Evolutionary conservation across 1,140 invertebrate species (phyloP), one percentile per base, ranked within the genome.

Genomic region (Cephus cinctus): DNA sequence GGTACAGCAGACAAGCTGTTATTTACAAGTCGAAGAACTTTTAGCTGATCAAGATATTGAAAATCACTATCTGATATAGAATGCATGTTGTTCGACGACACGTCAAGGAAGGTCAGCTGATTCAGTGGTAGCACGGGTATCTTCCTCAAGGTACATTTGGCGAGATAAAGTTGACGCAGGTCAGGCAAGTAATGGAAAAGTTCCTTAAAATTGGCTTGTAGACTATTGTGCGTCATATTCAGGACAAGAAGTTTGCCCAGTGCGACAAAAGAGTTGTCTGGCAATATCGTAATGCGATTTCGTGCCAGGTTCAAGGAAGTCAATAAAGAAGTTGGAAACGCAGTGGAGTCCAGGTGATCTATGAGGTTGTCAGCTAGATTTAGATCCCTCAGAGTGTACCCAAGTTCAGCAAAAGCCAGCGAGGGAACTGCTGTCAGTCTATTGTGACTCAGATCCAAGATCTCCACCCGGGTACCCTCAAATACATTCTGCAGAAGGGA

Each of bases 241-340:
- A 95, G 71, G 52, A 81, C 83, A 34, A 90, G 81, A 19, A 96
- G 77, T 52, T 84, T 86, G 15, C 83, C 85, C 5, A 94, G 77
- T 54, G 89, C 87, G 1, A 86, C 87, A 69, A 96, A 94, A 2
- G 91, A 90, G 65, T 92, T 93, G 67, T 95, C 92, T 1, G 91
- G 89, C 27, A 95, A 69, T 43, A 92, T 89, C 0, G 86, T 89
- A 18, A 96, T 80, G 59, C 86, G 84, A 75, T 96, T 96, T 52
- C 81, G 79, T 11, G 86, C 85, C 50, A 96, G 75, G 75, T 89
- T 86, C 12, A 96, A 77, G 46, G 81, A 82, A n/a, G 87, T 83
- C 19, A 95, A 71, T 61, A 86, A 87, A 25, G 88, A 86, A 14
- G 88, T 89, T 22, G 89, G 83, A 67, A 94, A 94, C 71, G 91